A percentile compares a stretch with the other conserved stretches of the same genome.
phyloP scores from a whole-genome alignment of 2,797 vertebrate genomes.

The Sebastiscus tertius region DNA sequence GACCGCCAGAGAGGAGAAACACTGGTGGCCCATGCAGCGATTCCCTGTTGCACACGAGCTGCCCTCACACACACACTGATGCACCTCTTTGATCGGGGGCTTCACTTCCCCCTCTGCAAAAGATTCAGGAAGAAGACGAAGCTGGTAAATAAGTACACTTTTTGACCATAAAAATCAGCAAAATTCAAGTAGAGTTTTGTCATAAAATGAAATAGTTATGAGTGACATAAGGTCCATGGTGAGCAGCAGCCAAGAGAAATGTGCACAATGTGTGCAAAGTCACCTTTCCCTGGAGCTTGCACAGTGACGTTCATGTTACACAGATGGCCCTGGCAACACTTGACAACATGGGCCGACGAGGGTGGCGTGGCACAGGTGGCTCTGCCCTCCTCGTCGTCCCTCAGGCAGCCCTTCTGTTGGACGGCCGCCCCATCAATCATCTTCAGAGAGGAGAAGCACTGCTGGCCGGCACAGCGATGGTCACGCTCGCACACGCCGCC shows the following conservation, averaged over 20 bases:
- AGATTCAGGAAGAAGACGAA: slow-evolving; percentile 14
- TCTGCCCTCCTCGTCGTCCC: slow-evolving; percentile 90
- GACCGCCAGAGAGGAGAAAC: slow-evolving; percentile 91
- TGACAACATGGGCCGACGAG: slow-evolving; percentile 88
- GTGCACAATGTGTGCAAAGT: slow-evolving; percentile 58
- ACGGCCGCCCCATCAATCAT: slow-evolving; percentile 86
- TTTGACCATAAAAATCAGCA: not conserved
- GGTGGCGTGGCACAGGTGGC: slow-evolving; percentile 91
- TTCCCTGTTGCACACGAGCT: slow-evolving; percentile 87
- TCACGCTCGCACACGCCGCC: slow-evolving; percentile 85
- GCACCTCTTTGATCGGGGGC: slow-evolving; percentile 81
- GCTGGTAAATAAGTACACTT: not conserved
- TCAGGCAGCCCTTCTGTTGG: slow-evolving; percentile 95
- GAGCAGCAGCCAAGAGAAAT: slow-evolving; percentile 45
- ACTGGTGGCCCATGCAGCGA: slow-evolving; percentile 93
- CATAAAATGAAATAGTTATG: not conserved
- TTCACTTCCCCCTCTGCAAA: slow-evolving; percentile 85
- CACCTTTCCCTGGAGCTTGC: slow-evolving; percentile 89
- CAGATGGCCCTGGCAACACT: slow-evolving; percentile 96
- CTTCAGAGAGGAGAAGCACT: slow-evolving; percentile 92
- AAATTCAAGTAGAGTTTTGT: not conserved
- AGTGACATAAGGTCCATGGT: slow-evolving; percentile 14
- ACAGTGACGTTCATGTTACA: slow-evolving; percentile 96
- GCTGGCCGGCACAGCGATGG: slow-evolving; percentile 90
- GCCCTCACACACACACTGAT: slow-evolving; percentile 94